These are phyloP conservation scores for Daboia siamensis DNA, from an alignment of 2,113 vertebrate genomes.

Conservation along the genomic window DNA sequence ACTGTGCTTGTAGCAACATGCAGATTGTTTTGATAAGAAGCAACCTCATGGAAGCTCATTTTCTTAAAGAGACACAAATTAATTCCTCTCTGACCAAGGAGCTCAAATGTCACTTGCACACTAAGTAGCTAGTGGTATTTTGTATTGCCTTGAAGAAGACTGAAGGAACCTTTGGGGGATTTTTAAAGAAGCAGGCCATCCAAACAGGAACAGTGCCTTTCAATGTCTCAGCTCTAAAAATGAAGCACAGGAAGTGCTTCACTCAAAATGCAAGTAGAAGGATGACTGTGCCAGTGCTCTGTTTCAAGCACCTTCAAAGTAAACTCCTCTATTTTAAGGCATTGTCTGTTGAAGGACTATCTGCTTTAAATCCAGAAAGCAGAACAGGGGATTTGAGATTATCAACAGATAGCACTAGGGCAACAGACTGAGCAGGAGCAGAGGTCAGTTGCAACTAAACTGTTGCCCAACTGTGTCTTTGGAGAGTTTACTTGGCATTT, in stretches of 20 bases:
- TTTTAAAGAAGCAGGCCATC: constrained; percentile 1
- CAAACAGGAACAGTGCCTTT: background rate
- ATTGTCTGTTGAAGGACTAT: background rate
- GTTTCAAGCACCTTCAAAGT: background rate
- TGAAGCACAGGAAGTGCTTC: background rate
- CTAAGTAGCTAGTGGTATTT: background rate
- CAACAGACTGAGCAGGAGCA: background rate
- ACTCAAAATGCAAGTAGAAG: background rate
- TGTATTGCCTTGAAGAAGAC: background rate
- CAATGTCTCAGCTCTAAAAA: background rate
- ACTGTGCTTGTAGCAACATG: constrained; percentile 1
- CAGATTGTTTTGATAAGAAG: constrained; percentile 2
- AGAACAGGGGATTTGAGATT: background rate
- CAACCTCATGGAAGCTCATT: constrained; percentile 10
- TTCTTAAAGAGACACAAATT: background rate
- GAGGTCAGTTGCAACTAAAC: background rate
- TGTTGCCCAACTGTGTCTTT: background rate
- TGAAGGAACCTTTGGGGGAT: background rate
- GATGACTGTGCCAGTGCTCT: background rate
- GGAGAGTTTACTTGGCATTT: background rate
- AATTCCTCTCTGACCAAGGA: background rate
- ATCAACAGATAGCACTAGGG: background rate
- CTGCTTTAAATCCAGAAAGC: background rate
- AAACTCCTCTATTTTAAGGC: background rate
- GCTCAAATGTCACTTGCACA: background rate